These are phyloP conservation scores for Hippoglossus hippoglossus DNA, from an alignment of 2,797 vertebrate species.

Conservation along the genomic window DNA sequence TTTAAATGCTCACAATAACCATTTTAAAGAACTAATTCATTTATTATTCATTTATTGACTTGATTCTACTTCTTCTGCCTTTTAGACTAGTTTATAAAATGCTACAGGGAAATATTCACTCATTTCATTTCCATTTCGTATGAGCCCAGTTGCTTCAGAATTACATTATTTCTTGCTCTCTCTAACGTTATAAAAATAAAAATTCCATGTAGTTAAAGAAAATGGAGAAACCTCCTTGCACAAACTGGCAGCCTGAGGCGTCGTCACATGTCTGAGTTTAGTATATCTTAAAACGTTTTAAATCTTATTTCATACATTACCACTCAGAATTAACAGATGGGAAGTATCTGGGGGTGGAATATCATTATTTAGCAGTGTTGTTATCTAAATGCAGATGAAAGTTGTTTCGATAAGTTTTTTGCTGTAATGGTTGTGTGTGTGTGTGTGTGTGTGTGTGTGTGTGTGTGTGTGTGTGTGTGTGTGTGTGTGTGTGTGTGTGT, in stretches of 20 bases:
- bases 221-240: background rate
- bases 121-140: background rate
- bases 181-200: background rate
- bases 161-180: background rate
- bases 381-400: background rate
- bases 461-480: conserved; percentile 14
- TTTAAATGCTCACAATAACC: background rate
- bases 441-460: conserved; percentile 15
- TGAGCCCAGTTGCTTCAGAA: background rate
- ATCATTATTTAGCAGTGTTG: conserved; percentile 11
- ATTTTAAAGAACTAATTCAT: background rate
- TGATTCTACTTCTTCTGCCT: background rate
- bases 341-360: background rate
- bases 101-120: background rate
- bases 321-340: background rate
- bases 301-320: conserved; percentile 16
- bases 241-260: conserved; percentile 5
- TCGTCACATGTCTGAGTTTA: conserved; percentile 3
- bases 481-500: conserved; percentile 6
- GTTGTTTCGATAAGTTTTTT: background rate
- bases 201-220: background rate
- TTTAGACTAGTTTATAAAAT: background rate
- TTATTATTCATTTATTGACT: background rate
- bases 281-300: conserved; percentile 7
- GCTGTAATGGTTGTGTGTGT: background rate